Conservation (phyloP, 2,797 vertebrate species). For the Oryzias sinensis region DNA sequence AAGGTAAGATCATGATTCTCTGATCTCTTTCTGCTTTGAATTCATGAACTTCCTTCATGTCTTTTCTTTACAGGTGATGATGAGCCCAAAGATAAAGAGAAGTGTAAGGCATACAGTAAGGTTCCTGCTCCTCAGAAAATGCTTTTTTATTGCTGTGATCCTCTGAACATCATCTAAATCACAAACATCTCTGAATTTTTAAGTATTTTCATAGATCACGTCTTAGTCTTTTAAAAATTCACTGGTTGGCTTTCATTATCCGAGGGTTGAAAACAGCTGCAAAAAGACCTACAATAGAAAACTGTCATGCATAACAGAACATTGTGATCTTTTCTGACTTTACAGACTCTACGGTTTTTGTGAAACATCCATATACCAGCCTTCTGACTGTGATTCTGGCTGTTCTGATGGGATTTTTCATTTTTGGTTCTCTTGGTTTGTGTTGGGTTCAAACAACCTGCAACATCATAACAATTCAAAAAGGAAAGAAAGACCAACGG, state of each 20-base stretch:
- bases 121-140: background rate
- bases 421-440: slow-evolving; percentile 2
- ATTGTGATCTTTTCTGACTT: background rate
- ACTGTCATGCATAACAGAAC: too few relatives aligned
- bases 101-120: fast-evolving
- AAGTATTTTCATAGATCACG: too few relatives aligned
- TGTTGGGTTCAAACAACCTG: too few relatives aligned
- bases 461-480: too few relatives aligned
- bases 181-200: too few relatives aligned
- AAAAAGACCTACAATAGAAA: too few relatives aligned
- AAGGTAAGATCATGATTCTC: slow-evolving; percentile 8
- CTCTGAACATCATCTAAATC: too few relatives aligned
- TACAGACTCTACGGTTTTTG: background rate
- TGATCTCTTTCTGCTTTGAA: background rate
- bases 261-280: too few relatives aligned
- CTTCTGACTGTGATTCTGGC: background rate
- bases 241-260: background rate
- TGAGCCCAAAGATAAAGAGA: fast-evolving
- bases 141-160: background rate
- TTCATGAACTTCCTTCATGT: fast-evolving
- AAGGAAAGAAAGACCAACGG: too few relatives aligned
- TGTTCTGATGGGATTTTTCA: background rate
- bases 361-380: background rate
- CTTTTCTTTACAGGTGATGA: slow-evolving; percentile 1
- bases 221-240: too few relatives aligned